Evolutionary conservation across 2,888 invertebrate species (phyloP).

Genomic region (Drosophila paranaensis): DNA sequence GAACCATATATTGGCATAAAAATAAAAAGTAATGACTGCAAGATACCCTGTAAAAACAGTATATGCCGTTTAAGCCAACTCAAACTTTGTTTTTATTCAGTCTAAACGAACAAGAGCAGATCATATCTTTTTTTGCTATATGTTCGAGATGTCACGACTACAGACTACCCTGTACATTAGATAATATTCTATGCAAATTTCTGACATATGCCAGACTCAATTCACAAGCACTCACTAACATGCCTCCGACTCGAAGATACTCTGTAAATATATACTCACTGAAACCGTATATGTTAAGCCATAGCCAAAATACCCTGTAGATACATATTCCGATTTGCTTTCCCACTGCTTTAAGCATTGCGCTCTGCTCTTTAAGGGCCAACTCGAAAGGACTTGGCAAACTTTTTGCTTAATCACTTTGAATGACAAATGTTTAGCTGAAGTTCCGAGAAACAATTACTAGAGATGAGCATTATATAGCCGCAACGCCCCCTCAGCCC

Average conservation of each 20-base stretch:
- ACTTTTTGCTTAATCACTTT: slow-evolving; percentile 39
- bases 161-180: no score
- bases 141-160: no score
- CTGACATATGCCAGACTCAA: no score
- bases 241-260: not conserved
- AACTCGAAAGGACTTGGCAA: slow-evolving; percentile 3
- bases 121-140: no score
- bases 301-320: no score
- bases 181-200: no score
- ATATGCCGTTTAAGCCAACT: not conserved
- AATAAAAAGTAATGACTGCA: not conserved
- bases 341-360: not conserved
- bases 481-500: not conserved
- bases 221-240: no score
- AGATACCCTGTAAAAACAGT: not conserved
- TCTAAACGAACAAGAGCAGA: no score
- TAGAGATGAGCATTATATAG: slow-evolving; percentile 22
- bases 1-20: no score
- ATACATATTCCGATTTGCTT: not conserved
- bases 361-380: not conserved
- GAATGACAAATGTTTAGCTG: slow-evolving; percentile 49
- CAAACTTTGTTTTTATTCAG: not conserved
- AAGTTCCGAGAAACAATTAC: slow-evolving; percentile 50
- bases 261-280: not conserved
- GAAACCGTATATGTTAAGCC: no score